phyloP scores from a whole-genome alignment of 1,140 invertebrate species.

The Heliconius himera region DNA sequence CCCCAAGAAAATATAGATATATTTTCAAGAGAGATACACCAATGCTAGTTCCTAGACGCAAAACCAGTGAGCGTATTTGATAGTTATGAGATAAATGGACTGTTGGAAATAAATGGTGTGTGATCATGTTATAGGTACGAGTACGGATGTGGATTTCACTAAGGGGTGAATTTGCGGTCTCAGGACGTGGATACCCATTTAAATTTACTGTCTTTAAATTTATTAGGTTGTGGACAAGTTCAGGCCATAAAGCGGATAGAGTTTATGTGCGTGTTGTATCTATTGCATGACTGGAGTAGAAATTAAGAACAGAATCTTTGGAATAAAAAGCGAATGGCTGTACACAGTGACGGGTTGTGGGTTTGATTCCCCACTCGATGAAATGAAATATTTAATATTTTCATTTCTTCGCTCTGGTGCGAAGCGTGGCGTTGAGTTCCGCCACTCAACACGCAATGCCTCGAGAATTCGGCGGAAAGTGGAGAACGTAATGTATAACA shows the following conservation, averaged over 20 bases:
- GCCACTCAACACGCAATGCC: too few relatives aligned
- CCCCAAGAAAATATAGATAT: too few relatives aligned
- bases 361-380: too few relatives aligned
- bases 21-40: too few relatives aligned
- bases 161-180: constrained; percentile 38
- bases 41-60: constrained; percentile 13
- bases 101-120: constrained; percentile 39
- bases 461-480: too few relatives aligned
- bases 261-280: neutral
- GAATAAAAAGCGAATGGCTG: too few relatives aligned
- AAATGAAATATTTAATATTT: too few relatives aligned
- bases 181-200: constrained; percentile 32
- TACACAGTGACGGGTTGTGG: too few relatives aligned
- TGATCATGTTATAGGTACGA: constrained; percentile 34
- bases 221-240: constrained; percentile 25
- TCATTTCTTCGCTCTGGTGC: too few relatives aligned
- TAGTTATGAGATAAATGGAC: constrained; percentile 41
- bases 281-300: neutral
- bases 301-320: too few relatives aligned
- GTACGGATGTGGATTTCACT: constrained; percentile 25
- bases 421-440: too few relatives aligned
- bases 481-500: too few relatives aligned
- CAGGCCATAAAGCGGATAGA: neutral
- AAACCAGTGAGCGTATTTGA: constrained; percentile 31
- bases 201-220: constrained; percentile 40